Evolutionary conservation across 2,888 invertebrate species (phyloP).

Genomic region (Pseudanteris insignis): DNA sequence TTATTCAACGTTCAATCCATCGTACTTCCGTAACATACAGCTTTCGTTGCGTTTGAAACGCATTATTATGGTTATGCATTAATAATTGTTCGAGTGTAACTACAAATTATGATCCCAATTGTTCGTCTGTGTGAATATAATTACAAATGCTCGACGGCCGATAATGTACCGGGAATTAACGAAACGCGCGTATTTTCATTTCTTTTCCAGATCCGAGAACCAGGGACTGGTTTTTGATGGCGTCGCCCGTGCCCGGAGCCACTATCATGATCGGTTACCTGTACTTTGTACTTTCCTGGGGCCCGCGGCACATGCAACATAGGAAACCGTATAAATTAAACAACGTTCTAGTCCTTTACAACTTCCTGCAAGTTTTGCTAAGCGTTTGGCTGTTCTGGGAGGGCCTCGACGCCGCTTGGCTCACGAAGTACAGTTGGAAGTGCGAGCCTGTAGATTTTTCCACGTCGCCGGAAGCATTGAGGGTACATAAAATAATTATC

Average conservation of each 20-base stretch:
- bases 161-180: too few relatives aligned
- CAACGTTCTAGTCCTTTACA: constrained; percentile 83
- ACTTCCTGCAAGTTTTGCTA: constrained; percentile 85
- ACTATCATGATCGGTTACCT: constrained; percentile 75
- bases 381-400: constrained; percentile 84
- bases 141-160: too few relatives aligned
- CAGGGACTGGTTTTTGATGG: constrained; percentile 79
- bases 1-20: too few relatives aligned
- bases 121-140: too few relatives aligned
- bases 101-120: too few relatives aligned
- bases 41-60: too few relatives aligned
- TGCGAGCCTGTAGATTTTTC: constrained; percentile 93
- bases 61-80: too few relatives aligned
- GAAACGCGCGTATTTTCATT: too few relatives aligned
- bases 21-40: too few relatives aligned
- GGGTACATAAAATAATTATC: constrained; percentile 70
- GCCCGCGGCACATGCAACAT: constrained; percentile 88
- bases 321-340: constrained; percentile 85
- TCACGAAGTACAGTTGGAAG: constrained; percentile 84
- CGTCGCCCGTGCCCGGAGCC: constrained; percentile 75
- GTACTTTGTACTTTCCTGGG: constrained; percentile 79
- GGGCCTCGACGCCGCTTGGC: constrained; percentile 82
- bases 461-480: constrained; percentile 76
- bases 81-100: too few relatives aligned
- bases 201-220: constrained; percentile 73